Conservation (phyloP, 2,888 invertebrate genomes). For the Diarsia dahlii region DNA sequence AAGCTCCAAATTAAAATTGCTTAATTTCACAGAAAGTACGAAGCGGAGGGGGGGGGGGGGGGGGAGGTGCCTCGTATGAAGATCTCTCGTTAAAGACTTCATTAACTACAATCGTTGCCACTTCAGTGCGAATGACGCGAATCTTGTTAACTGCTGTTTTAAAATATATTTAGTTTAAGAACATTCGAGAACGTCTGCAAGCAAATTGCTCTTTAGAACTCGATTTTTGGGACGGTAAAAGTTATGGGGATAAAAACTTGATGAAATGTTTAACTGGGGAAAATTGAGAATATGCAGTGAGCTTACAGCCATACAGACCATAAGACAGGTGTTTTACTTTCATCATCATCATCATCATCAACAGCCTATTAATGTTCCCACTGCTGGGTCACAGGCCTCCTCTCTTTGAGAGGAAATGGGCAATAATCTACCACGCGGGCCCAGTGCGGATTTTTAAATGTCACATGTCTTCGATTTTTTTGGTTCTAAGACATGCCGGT, state of each 20-base stretch:
- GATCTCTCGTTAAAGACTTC: conserved; percentile 62
- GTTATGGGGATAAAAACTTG: background rate
- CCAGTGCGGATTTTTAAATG: too few relatives aligned
- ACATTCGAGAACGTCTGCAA: conserved; percentile 36
- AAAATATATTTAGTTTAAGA: conserved; percentile 51
- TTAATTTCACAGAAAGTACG: conserved; percentile 71
- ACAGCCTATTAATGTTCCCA: too few relatives aligned
- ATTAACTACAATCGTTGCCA: conserved; percentile 67
- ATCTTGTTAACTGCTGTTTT: conserved; percentile 59
- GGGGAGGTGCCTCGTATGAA: conserved; percentile 51
- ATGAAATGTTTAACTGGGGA: background rate
- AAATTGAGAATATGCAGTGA: background rate
- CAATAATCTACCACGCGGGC: too few relatives aligned
- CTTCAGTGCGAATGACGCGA: conserved; percentile 56
- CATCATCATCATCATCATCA: too few relatives aligned
- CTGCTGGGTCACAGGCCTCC: too few relatives aligned
- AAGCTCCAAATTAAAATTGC: conserved; percentile 77
- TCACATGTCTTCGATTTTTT: too few relatives aligned
- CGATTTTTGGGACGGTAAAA: background rate
- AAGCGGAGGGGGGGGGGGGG: conserved; percentile 21
- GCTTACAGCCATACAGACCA: background rate
- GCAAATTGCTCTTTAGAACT: conserved; percentile 20
- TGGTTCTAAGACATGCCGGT: too few relatives aligned
- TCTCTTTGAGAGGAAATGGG: too few relatives aligned
- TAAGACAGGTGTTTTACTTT: too few relatives aligned